Evolutionary conservation across 2,113 vertebrate genomes (phyloP).

Genomic region (Aviceda subcristata): DNA sequence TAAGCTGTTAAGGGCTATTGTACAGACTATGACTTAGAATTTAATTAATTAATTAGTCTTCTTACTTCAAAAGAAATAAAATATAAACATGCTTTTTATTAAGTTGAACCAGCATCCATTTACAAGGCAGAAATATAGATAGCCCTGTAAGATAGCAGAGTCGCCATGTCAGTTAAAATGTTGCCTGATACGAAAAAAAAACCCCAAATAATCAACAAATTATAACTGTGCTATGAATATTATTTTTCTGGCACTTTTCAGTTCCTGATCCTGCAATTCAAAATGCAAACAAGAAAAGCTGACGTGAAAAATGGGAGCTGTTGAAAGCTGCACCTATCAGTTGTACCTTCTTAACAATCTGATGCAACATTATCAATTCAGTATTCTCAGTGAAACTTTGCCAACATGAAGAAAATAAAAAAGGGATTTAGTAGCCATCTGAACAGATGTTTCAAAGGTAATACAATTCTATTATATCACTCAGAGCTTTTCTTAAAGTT

Average conservation of each 20-base stretch:
- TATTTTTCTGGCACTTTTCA: conserved; percentile 12
- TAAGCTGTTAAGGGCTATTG: neutral
- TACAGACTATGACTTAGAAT: neutral
- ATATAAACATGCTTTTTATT: neutral
- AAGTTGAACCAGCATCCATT: neutral
- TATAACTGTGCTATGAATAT: conserved; percentile 53
- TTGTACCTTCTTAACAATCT: conserved; percentile 48
- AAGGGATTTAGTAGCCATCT: conserved; percentile 41
- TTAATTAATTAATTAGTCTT: neutral
- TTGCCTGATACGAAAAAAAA: neutral
- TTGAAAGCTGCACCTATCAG: conserved; percentile 60
- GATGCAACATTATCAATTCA: conserved; percentile 61
- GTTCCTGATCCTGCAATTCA: conserved; percentile 51
- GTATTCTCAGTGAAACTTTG: neutral
- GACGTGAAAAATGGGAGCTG: conserved; percentile 38
- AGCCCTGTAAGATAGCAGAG: conserved; percentile 19
- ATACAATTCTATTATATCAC: conserved; percentile 38
- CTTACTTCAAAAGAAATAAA: neutral
- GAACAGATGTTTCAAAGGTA: conserved; percentile 49
- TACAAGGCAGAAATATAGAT: neutral
- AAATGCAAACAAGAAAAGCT: conserved; percentile 38
- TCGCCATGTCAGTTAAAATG: conserved; percentile 62
- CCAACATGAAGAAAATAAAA: conserved; percentile 19
- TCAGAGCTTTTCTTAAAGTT: conserved; percentile 9
- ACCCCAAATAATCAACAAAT: neutral